Evolutionary conservation across 2,888 invertebrate species (phyloP).

Genomic region (Lacanobia wlatinum): DNA sequence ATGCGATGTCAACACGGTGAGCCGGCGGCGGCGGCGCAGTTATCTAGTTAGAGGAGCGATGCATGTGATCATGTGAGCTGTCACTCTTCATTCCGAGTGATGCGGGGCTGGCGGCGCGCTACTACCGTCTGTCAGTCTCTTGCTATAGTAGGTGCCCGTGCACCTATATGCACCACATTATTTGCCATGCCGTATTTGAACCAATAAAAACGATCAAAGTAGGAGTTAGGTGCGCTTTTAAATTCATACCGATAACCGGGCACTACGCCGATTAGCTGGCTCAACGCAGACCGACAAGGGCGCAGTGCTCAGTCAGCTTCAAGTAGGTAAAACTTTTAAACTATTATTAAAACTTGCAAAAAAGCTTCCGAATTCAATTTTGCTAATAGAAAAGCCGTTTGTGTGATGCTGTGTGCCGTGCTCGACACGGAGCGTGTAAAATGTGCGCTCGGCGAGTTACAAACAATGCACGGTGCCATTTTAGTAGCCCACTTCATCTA

Average conservation of each 20-base stretch:
- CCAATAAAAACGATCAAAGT: not conserved
- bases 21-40: not conserved
- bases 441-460: no score
- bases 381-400: no score
- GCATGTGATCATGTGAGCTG: conserved; percentile 7
- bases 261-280: not conserved
- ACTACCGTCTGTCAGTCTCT: not conserved
- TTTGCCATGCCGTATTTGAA: not conserved
- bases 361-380: no score
- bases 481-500: no score
- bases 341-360: no score
- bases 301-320: no score
- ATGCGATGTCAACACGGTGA: not conserved
- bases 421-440: no score
- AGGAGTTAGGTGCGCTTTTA: no score
- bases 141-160: not conserved
- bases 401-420: no score
- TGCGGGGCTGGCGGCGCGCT: not conserved
- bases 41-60: conserved; percentile 4
- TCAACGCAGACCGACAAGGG: not conserved
- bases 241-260: not conserved
- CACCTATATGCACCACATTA: not conserved
- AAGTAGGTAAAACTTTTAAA: no score
- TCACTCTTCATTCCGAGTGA: conserved; percentile 11
- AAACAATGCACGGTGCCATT: no score